Evolutionary conservation across 2,888 invertebrate species (phyloP).

Genomic region (Octodonta nipae): DNA sequence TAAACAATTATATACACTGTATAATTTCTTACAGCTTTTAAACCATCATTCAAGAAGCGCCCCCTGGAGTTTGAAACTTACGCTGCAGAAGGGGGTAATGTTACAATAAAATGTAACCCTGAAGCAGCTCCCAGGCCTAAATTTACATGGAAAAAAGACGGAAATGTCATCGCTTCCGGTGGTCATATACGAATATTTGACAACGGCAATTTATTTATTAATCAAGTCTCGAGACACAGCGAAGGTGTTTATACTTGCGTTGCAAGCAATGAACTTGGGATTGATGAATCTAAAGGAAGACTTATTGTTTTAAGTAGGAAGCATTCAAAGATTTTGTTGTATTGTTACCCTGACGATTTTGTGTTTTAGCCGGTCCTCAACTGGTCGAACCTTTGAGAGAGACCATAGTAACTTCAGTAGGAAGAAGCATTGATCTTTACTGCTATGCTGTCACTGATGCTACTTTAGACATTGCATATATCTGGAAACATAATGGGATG

Average conservation of each 20-base stretch:
- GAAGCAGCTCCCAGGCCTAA: constrained; percentile 86
- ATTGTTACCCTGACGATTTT: constrained; percentile 1
- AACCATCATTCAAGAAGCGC: constrained; percentile 78
- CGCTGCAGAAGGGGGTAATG: constrained; percentile 81
- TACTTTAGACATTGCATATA: constrained; percentile 76
- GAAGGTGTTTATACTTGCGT: constrained; percentile 76
- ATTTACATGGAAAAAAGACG: constrained; percentile 83
- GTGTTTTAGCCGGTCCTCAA: constrained; percentile 53
- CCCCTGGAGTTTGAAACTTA: constrained; percentile 83
- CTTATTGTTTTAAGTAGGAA: constrained; percentile 66
- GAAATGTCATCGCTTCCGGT: constrained; percentile 61
- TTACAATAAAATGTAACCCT: constrained; percentile 80
- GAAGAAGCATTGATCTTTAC: constrained; percentile 57
- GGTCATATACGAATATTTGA: constrained; percentile 71
- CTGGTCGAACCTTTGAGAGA: constrained; percentile 57
- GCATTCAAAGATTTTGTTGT: neutral
- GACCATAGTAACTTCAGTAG: constrained; percentile 53
- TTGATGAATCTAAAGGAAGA: constrained; percentile 71
- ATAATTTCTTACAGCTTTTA: constrained; percentile 37
- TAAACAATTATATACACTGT: neutral
- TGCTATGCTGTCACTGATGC: constrained; percentile 78
- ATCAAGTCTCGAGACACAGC: constrained; percentile 74
- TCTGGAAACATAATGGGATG: constrained; percentile 83
- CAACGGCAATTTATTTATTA: constrained; percentile 75
- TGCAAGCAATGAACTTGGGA: constrained; percentile 73